Percentiles rank a stretch among this genome's conserved stretches.
Conservation (phyloP, 2,113 vertebrate genomes). For the Sorex fumeus region DNA sequence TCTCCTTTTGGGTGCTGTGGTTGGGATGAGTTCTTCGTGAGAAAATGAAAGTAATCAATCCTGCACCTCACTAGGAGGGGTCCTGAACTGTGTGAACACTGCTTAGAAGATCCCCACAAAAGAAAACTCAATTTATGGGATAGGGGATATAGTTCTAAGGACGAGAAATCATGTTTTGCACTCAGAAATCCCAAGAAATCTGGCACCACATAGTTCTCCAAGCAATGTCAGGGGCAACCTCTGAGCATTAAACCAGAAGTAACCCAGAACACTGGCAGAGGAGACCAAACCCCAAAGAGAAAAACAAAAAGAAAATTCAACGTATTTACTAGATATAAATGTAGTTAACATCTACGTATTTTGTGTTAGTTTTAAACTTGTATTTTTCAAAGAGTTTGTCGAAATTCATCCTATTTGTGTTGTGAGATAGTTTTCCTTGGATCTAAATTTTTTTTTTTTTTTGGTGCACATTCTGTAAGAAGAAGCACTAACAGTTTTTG, state of each 20-base stretch:
- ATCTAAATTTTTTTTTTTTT: background rate
- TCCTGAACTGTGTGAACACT: too few species aligned
- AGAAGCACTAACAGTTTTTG: background rate
- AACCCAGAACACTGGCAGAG: background rate
- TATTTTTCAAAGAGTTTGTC: constrained; percentile 24
- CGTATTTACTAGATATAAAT: background rate
- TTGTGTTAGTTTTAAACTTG: background rate
- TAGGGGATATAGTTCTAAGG: too few species aligned
- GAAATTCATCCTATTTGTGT: background rate
- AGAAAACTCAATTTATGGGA: too few species aligned
- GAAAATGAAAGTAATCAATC: background rate
- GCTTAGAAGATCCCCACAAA: too few species aligned
- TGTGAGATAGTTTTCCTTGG: background rate
- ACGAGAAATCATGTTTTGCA: too few species aligned
- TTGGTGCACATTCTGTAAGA: background rate
- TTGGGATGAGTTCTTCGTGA: too few species aligned
- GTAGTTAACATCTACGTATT: constrained; percentile 1
- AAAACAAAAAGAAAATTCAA: background rate
- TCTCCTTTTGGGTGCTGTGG: too few species aligned
- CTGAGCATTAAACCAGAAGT: background rate
- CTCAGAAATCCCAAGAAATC: too few species aligned
- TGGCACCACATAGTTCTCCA: too few species aligned
- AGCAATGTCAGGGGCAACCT: background rate
- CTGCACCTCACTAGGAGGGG: too few species aligned
- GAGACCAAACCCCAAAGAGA: background rate